Percentiles rank a stretch among this genome's conserved stretches.
phyloP scores from a whole-genome alignment of 2,888 invertebrate species.

The Philereme vetulata region DNA sequence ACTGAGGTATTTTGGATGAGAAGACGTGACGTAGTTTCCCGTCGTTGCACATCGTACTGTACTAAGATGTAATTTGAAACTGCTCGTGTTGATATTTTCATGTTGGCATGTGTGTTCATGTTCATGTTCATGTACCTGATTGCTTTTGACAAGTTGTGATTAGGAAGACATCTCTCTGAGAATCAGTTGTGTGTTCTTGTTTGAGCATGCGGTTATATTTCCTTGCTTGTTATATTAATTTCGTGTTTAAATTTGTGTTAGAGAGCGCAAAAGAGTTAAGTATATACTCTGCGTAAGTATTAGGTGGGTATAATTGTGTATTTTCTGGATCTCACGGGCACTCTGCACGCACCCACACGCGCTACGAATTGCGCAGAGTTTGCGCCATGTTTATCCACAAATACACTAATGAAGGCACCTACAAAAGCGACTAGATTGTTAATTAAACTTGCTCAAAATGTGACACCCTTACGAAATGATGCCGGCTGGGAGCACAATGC shows the following conservation, averaged over 20 bases:
- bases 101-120: no score
- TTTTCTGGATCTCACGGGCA: slow-evolving; percentile 37
- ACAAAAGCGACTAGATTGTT: slow-evolving; percentile 83
- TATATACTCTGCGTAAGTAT: neutral
- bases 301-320: neutral
- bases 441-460: slow-evolving; percentile 84
- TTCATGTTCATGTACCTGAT: no score
- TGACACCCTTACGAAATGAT: slow-evolving; percentile 82
- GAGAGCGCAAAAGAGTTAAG: neutral
- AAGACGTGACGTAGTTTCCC: no score
- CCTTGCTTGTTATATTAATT: neutral
- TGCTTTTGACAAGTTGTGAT: no score
- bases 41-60: neutral
- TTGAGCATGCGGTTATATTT: neutral
- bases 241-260: neutral
- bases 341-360: slow-evolving; percentile 63
- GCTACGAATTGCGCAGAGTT: slow-evolving; percentile 60
- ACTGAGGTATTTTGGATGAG: no score
- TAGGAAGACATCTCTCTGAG: no score
- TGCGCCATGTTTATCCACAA: slow-evolving; percentile 81
- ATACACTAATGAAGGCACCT: slow-evolving; percentile 84
- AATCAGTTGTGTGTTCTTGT: neutral
- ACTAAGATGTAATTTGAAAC: neutral
- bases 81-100: neutral
- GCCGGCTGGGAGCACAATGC: slow-evolving; percentile 76